These are phyloP conservation scores for Mus pahari DNA, from an alignment of 2,113 vertebrate species.

Conservation along the genomic window DNA sequence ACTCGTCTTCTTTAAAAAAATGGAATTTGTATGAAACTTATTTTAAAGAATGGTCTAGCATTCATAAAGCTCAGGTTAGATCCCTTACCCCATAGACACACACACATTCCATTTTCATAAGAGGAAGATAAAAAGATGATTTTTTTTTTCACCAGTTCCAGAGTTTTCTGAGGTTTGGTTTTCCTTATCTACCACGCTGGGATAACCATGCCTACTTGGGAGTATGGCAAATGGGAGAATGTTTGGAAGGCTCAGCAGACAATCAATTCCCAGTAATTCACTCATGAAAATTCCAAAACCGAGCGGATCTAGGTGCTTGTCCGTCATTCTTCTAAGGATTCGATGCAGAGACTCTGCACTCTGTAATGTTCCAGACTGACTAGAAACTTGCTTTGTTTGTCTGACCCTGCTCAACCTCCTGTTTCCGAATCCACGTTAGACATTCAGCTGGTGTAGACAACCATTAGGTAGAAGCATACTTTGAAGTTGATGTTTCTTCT, in stretches of 20 bases:
- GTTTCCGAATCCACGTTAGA: not conserved
- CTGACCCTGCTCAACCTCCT: not conserved
- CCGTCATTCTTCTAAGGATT: not conserved
- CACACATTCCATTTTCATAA: not conserved
- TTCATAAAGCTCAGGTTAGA: no score
- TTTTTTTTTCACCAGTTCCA: not conserved
- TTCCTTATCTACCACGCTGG: not conserved
- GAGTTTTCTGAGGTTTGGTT: not conserved
- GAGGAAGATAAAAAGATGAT: slow-evolving; percentile 30
- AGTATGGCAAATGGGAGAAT: not conserved
- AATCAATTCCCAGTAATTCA: not conserved
- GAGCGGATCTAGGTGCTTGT: not conserved
- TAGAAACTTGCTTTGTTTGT: not conserved
- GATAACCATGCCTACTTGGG: not conserved
- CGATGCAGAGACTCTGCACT: not conserved
- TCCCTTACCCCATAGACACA: no score
- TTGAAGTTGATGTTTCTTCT: not conserved
- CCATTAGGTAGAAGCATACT: not conserved
- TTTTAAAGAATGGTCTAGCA: not conserved
- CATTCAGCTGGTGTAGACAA: not conserved
- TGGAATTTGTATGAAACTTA: not conserved
- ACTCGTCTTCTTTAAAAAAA: not conserved
- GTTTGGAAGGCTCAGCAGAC: not conserved
- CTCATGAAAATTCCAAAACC: not conserved
- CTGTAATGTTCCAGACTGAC: not conserved